Conservation (phyloP, 2,113 vertebrate genomes). For the mouse (Mus musculus) region GRCm39 chr2:163938501-163939000, state of each 20-base stretch:
- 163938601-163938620: background rate
- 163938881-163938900: background rate
- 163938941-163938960: background rate
- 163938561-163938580: background rate
- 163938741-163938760: constrained; percentile 97
- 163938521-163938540: background rate
- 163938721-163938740: constrained; percentile 98
- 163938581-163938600: background rate
- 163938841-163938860: background rate
- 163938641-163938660: constrained; percentile 86
- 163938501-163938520: background rate
- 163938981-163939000: no score
- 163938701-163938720: constrained; percentile 99
- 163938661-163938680: constrained; percentile 98
- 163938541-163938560: background rate
- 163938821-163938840: constrained; percentile 92
- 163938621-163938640: background rate
- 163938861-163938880: constrained; percentile 8
- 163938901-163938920: constrained; percentile 5
- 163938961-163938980: background rate
- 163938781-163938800: constrained; percentile 98
- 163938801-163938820: constrained; percentile 97
- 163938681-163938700: constrained; percentile 97
- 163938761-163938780: constrained; percentile 97
- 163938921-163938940: background rate